Conservation (phyloP, 2,113 vertebrate genomes). For the Laterallus jamaicensis region DNA sequence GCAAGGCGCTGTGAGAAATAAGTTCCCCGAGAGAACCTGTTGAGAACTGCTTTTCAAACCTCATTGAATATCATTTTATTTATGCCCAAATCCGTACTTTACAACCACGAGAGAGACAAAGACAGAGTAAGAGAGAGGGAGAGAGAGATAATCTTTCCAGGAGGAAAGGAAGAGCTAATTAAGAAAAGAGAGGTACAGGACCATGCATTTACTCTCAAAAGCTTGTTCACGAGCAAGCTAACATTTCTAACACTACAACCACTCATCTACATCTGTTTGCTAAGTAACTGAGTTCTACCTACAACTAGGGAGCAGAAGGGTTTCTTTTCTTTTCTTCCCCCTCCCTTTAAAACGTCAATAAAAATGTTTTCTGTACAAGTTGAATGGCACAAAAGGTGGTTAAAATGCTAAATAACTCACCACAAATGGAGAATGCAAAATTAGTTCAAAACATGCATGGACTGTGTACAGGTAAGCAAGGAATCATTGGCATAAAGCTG, state of each 20-base stretch:
- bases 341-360: slow-evolving; percentile 77
- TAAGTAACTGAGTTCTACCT: slow-evolving; percentile 82
- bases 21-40: slow-evolving; percentile 35
- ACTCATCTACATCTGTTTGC: slow-evolving; percentile 78
- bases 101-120: slow-evolving; percentile 70
- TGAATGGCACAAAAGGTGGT: slow-evolving; percentile 79
- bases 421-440: slow-evolving; percentile 75
- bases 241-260: slow-evolving; percentile 83
- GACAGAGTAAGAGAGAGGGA: slow-evolving; percentile 46
- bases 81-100: slow-evolving; percentile 74
- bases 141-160: slow-evolving; percentile 69
- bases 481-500: slow-evolving; percentile 82
- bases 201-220: slow-evolving; percentile 84
- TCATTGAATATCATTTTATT: background rate
- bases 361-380: slow-evolving; percentile 84
- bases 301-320: slow-evolving; percentile 79
- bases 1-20: slow-evolving; percentile 14
- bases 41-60: slow-evolving; percentile 70
- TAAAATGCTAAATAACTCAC: slow-evolving; percentile 70
- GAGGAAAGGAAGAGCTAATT: slow-evolving; percentile 74
- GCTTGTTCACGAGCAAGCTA: slow-evolving; percentile 82
- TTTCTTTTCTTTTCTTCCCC: slow-evolving; percentile 55
- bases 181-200: slow-evolving; percentile 77
- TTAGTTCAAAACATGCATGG: slow-evolving; percentile 78
- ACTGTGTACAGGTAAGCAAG: slow-evolving; percentile 76